phyloP scores from a whole-genome alignment of 2,888 invertebrate species.

The Dryococelus australis region DNA sequence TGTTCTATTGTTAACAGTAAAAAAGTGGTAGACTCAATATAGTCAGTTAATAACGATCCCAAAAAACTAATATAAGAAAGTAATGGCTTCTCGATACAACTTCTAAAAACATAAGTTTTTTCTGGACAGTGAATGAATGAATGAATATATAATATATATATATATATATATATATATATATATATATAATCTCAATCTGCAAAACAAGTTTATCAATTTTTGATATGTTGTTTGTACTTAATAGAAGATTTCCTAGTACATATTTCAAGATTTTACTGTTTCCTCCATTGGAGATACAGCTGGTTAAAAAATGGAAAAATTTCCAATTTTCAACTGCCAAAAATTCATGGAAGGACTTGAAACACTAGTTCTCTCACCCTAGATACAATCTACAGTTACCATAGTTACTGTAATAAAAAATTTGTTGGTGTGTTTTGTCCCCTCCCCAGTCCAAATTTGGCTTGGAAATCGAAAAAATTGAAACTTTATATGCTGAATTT shows the following conservation, averaged over 20 bases:
- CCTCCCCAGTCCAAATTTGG: background rate
- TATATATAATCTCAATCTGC: too few relatives aligned
- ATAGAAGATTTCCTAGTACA: background rate
- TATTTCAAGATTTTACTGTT: background rate
- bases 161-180: too few relatives aligned
- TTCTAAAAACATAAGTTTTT: background rate
- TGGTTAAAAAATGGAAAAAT: background rate
- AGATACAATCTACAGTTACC: background rate
- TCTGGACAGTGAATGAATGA: too few relatives aligned
- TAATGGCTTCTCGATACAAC: too few relatives aligned
- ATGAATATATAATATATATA: too few relatives aligned
- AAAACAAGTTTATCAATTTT: background rate
- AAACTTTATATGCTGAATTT: too few relatives aligned
- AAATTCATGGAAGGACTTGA: background rate
- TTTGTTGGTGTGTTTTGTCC: background rate
- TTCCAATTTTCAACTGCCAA: background rate
- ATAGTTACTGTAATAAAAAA: background rate
- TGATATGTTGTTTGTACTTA: background rate
- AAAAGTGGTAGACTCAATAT: too few relatives aligned
- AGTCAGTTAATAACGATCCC: too few relatives aligned
- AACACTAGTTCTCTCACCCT: background rate
- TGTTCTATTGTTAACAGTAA: too few relatives aligned
- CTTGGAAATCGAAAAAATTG: background rate
- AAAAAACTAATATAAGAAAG: too few relatives aligned
- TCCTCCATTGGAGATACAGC: background rate